Conservation (phyloP, 2,888 invertebrate species). For the Orchestes rusci region DNA sequence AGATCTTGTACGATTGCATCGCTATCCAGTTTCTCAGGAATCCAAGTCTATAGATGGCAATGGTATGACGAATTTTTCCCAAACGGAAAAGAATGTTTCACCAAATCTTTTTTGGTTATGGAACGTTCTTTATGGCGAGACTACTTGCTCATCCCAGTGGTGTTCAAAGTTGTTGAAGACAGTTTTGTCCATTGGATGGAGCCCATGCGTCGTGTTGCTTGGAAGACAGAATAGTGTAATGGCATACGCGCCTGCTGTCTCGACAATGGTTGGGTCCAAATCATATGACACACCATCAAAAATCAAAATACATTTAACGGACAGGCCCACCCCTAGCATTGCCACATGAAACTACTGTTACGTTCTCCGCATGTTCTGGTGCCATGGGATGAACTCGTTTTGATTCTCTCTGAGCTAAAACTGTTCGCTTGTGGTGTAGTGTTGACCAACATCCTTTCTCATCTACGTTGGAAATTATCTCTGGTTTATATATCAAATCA, state of each 20-base stretch:
- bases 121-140: too few species aligned
- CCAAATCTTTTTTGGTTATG: constrained; percentile 23
- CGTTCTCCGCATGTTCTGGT: constrained; percentile 35
- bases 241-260: constrained; percentile 30
- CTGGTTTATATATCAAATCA: too few species aligned
- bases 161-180: constrained; percentile 30
- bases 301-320: constrained; percentile 13
- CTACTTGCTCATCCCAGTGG: constrained; percentile 38
- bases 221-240: constrained; percentile 35
- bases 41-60: too few species aligned
- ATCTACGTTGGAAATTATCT: too few species aligned
- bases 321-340: constrained; percentile 30
- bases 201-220: constrained; percentile 30
- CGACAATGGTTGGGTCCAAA: constrained; percentile 32
- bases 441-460: too few species aligned
- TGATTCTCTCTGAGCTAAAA: too few species aligned
- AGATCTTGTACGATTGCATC: too few species aligned
- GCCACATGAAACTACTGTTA: constrained; percentile 33
- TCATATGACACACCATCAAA: constrained; percentile 33
- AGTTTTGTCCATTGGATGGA: constrained; percentile 22
- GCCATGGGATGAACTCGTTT: constrained; percentile 32
- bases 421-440: too few species aligned
- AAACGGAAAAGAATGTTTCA: constrained; percentile 26
- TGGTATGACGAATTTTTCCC: constrained; percentile 30
- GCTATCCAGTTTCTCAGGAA: too few species aligned